Evolutionary conservation across 37 sponge, comb jelly and placozoan genomes (phyloP), one percentile per base, ranked within the genome.

Genomic region (Crambe crambe): DNA sequence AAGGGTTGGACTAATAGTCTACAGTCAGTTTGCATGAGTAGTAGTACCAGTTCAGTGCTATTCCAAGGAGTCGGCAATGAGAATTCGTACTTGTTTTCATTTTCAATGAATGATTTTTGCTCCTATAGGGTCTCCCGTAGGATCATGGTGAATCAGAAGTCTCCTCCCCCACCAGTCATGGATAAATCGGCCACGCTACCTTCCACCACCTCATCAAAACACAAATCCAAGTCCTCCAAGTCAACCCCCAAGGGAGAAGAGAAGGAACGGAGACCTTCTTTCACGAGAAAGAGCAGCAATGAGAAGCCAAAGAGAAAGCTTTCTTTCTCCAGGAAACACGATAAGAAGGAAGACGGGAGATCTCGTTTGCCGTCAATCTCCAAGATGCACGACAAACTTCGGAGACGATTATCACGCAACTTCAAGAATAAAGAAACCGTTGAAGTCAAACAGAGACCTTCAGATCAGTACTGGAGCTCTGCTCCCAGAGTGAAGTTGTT

Each of bases 281-380:
- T 65, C 9, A 12, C 31, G 17, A 30, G 3, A 30, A 25, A 25
- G 26, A 60, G 17, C 4, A 4, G 4, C 18, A 22, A 23, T 60
- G 26, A 60, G 61, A 9, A 20, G 27, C 54, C 9, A 9, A 9
- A 26, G 27, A 60, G 61, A 60, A 9, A 22, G 25, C 51, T 12
- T 47, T 47, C 51, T 47, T 12, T 47, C 51, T 47, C 51, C 6
- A 60, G 25, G 61, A 60, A 9, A 60, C 61, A 30, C 25, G 31
- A 65, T 30, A 65, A 30, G 31, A 30, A 65, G 3, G 66, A 65
- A 65, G 31, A 31, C 2, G 66, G 31, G 5, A 70, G 70, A 36
- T 38, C 42, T 12, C 41, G 42, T n/a, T 75, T 67, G 10, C 76
- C 87, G 6, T 87, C 87, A 43, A 76, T 87, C n/a, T 73, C 87